Base-by-base conservation (phyloP, 2,888 invertebrate genomes). In the Cephus sareptanus region DNA sequence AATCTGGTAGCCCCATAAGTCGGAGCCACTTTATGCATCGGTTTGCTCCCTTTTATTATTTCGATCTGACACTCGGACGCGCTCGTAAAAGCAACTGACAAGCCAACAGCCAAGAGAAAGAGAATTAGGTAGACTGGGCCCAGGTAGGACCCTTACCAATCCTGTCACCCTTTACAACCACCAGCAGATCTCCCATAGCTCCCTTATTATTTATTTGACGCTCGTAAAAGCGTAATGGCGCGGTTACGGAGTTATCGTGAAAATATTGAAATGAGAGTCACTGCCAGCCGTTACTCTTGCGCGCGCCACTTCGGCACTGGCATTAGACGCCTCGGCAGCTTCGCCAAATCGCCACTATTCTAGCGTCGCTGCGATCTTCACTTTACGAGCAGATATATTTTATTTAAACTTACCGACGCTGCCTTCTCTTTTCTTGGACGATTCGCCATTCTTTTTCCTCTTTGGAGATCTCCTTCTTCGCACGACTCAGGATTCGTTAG, bases 251-350 rank as follows among this genome's bases (percentile, higher is more conserved):
- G 90, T 90, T 90, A 90, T 90, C 87, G 89, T 83, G 82, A 85
- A 89, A 88, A 88, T 90, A 90, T 90, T 90, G 87, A 90, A 89
- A 90, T 88, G 87, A 86, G 89, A 87, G 84, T 85, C 86, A 86
- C 86, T 83, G 84, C 80, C 79, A 82, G 77, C 77, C 82, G 81
- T 30, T 35, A 80, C 81, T 79, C 79, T 75, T 68, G 34, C 79
- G 75, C 71, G 33, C 31, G 37, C 30, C 11, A 34, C 76, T 69
- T 68, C 75, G 79, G 80, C 85, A 79, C 80, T 81, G 76, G 75
- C 79, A 76, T 77, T 79, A 80, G 81, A 31, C 30, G 15, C 71
- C 68, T 56, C n/a, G 13, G 56, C 56, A 73, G 69, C 31, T 34
- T 73, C 69, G 73, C 33, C 33, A 33, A 33, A 33, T 33, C 33